Evolutionary conservation across 2,888 invertebrate species (phyloP), one percentile per base, ranked within the genome.

Genomic region (Drosophila subsilvestris): DNA sequence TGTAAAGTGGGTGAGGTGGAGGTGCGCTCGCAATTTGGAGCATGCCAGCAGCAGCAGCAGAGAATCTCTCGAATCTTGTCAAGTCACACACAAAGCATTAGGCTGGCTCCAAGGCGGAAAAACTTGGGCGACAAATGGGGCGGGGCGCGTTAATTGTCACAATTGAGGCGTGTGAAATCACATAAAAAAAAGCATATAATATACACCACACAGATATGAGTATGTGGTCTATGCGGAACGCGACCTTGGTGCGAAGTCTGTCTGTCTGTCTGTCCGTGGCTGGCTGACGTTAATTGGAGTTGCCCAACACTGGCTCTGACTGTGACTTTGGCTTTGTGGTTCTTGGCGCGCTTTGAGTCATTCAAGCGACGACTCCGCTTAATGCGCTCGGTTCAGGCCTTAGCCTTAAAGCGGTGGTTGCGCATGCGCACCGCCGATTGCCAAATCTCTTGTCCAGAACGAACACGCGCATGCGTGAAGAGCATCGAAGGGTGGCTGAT

Each of bases 111-210:
- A 37, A 37, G 37, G 37, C 37, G 37, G 60, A 67, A 50, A 59
- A 69, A 49, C 66, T 42, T 43, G 43, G 60, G 55, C 49, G 63
- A 61, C 63, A 61, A 63, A 53, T 54, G 63, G 57, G 59, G 69
- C 79, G 76, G 29, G 29, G 29, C 29, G 29, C 68, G 75, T 75
- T 80, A 72, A 84, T 78, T 86, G 80, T 80, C 79, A 77, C 88
- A 85, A 87, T 89, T 85, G 88, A 85, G 77, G 79, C 86, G 89
- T 89, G 84, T 79, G 88, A 87, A 89, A 72, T 85, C 75, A 67
- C 73, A 78, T 66, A 75, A 58, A 76, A 57, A 20, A 55, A 77
- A 63, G 48, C 60, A 44, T 32, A 50, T 37, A 37, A n/a, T 37
- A 37, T 37, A 17, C 22, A 22, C 49, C 6, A 25, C 25, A 25